These are phyloP conservation scores for Caradrina kadenii DNA, from an alignment of 2,888 invertebrate genomes.

Conservation along the genomic window DNA sequence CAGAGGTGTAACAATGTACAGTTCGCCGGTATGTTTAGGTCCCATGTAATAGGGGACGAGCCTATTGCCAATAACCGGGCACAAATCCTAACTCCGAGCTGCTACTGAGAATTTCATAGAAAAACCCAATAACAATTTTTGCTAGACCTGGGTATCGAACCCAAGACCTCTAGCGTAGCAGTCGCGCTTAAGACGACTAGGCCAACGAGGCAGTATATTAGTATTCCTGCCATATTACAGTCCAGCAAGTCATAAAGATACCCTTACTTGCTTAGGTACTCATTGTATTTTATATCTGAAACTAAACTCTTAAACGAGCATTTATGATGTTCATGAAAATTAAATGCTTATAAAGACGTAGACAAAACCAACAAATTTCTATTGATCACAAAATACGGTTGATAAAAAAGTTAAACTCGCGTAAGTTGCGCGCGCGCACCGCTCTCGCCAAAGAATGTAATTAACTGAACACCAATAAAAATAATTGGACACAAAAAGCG, in stretches of 20 bases:
- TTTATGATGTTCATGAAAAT: constrained; percentile 54
- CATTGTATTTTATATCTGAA: constrained; percentile 42
- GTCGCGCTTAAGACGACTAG: no score
- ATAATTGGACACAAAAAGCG: constrained; percentile 87
- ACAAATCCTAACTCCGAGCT: no score
- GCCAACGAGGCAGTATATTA: no score
- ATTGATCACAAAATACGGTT: constrained; percentile 63
- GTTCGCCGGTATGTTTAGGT: no score
- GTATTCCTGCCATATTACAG: neutral
- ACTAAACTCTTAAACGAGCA: constrained; percentile 35
- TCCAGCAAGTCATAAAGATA: constrained; percentile 12
- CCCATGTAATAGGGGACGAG: no score
- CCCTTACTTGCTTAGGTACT: constrained; percentile 7
- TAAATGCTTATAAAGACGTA: constrained; percentile 55
- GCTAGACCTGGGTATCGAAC: no score
- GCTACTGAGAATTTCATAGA: no score
- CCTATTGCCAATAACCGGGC: no score
- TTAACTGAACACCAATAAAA: constrained; percentile 88
- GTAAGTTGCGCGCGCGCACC: constrained; percentile 71
- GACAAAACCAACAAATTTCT: constrained; percentile 61
- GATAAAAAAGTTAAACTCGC: constrained; percentile 64
- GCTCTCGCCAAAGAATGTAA: constrained; percentile 85
- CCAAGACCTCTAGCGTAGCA: no score
- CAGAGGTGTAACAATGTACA: no score
- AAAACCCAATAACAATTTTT: no score